Evolutionary conservation across 2,113 vertebrate genomes (phyloP).

Genomic region (Rhinoderma darwinii): DNA sequence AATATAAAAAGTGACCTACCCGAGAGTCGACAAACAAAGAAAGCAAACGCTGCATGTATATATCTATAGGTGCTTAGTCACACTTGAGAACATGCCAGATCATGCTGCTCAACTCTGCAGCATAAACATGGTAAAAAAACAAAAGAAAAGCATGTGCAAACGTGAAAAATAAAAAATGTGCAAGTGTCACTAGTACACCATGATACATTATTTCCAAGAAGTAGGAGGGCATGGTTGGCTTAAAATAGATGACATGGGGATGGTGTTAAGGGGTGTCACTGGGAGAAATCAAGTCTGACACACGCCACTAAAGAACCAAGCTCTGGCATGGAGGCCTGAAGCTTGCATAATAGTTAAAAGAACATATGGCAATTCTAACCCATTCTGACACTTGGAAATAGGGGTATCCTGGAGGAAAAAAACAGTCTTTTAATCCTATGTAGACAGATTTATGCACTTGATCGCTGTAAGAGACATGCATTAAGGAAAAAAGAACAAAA

Average conservation of each 20-base stretch:
- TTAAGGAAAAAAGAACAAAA: neutral
- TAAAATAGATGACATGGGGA: neutral
- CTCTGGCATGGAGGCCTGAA: conserved; percentile 1
- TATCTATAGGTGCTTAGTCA: neutral
- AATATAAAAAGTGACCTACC: conserved; percentile 24
- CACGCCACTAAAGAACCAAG: conserved; percentile 12
- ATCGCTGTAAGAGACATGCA: neutral
- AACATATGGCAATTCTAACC: conserved; percentile 14
- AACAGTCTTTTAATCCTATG: neutral
- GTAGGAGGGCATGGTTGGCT: neutral
- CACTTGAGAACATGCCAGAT: neutral
- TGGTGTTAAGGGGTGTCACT: neutral
- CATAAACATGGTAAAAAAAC: neutral
- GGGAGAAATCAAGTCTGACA: conserved; percentile 1
- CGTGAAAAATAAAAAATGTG: neutral
- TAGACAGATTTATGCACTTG: neutral
- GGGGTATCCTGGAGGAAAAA: conserved; percentile 8
- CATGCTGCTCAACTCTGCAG: neutral
- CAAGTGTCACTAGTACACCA: neutral
- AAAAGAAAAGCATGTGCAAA: neutral
- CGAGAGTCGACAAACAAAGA: conserved; percentile 29
- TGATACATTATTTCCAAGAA: neutral
- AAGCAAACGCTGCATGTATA: neutral
- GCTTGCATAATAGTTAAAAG: conserved; percentile 1
- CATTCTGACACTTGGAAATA: neutral